These are phyloP conservation scores for Drosophila robusta DNA, from an alignment of 2,888 invertebrate species.

Conservation along the genomic window DNA sequence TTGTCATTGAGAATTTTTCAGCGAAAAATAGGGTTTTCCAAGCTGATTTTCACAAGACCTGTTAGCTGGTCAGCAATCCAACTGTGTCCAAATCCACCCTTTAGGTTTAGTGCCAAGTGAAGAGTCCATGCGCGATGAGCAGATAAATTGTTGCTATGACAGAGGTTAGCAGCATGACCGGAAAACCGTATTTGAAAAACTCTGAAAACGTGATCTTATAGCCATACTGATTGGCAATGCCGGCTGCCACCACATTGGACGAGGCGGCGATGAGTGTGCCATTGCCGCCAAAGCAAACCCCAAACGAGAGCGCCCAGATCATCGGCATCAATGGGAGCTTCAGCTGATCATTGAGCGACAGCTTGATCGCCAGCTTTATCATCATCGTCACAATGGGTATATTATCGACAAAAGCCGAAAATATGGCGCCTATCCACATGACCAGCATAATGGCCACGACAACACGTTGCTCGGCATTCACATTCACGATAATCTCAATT, in stretches of 20 bases:
- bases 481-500: constrained; percentile 88
- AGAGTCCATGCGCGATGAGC: constrained; percentile 89
- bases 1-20: constrained; percentile 70
- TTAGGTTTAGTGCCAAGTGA: constrained; percentile 87
- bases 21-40: constrained; percentile 60
- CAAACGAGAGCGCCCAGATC: constrained; percentile 94
- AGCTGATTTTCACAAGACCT: constrained; percentile 18
- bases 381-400: constrained; percentile 97
- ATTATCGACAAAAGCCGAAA: constrained; percentile 95
- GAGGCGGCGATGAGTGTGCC: constrained; percentile 96
- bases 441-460: constrained; percentile 91
- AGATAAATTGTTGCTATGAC: constrained; percentile 89
- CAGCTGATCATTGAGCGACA: constrained; percentile 89
- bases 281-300: constrained; percentile 96
- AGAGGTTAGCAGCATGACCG: constrained; percentile 90
- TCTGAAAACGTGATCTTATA: constrained; percentile 93
- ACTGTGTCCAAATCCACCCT: neutral
- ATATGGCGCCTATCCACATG: constrained; percentile 92
- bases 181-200: constrained; percentile 93
- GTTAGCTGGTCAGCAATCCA: neutral
- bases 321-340: constrained; percentile 92
- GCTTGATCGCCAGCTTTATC: constrained; percentile 90
- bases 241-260: constrained; percentile 95
- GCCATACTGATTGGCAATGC: constrained; percentile 96
- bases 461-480: constrained; percentile 87